Evolutionary conservation across 2,113 vertebrate species (phyloP), one percentile per base, ranked within the genome.

Genomic region (Corythaixoides concolor): DNA sequence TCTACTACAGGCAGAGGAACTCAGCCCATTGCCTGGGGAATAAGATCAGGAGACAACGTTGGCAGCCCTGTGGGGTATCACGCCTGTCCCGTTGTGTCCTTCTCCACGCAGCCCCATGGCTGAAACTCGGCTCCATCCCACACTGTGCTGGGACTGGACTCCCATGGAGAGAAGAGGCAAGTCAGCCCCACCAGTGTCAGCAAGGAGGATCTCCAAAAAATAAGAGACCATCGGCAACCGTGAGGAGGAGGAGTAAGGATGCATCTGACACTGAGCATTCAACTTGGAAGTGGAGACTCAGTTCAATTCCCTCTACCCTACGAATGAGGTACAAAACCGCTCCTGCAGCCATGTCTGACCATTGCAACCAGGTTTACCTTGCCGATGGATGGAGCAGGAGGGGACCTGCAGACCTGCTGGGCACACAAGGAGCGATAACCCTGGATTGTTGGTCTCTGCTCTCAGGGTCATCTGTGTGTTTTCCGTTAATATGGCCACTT

Each of bases 11-110:
- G 26, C 37, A 55, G 52, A 70, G 56, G 37, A 49, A 5, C 11
- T 30, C 0, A 0, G 43, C 5, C 39, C 15, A 2, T 4, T 4
- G 8, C 8, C 37, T 20, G 28, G 20, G 45, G 45, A 60, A 33
- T 5, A 8, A 85, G 27, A 23, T 5, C 52, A 83, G 66, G 70
- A 72, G 52, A 16, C 24, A 68, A 30, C 80, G 14, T 41, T 11
- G 5, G 58, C 66, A 85, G 56, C 72, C 52, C 77, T 58, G 56
- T 20, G 70, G 55, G 35, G 30, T 28, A 45, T 70, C 79, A 30
- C 0, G 1, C 14, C 26, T 8, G 22, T 17, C 52, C 30, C 26
- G 2, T 59, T 24, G 45, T 1, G 5, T 84, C 21, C n/a, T 56
- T 50, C 60, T 85, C 50, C 89, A 32, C 11, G 3, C 22, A 64